Base-by-base conservation (phyloP, 1,140 invertebrate genomes). In the Coelopa frigida region DNA sequence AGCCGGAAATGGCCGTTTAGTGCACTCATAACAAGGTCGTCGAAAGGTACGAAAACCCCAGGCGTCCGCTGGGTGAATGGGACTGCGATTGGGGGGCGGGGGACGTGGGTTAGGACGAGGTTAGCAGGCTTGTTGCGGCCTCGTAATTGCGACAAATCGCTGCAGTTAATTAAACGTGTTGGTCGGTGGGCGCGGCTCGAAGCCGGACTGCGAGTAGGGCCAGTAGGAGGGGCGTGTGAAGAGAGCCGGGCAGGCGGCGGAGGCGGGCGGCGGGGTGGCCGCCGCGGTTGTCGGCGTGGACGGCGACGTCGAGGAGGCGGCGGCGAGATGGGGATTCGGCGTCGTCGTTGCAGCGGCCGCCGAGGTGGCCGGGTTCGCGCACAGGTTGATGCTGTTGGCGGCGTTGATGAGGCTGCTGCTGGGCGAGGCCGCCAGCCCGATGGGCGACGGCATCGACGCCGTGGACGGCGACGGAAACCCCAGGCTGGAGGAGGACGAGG, bases 161-260 rank as follows among this genome's bases (percentile, higher is more conserved):
- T n/a, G 2, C 7, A 46, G 11, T 57, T 61, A 68, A 58, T 68
- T 63, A 58, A 63, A 68, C 55, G 61, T 50, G 58, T 63, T 65
- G 35, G 65, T 52, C 26, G 66, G 62, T 44, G 68, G 61, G 39
- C 67, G 54, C 43, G 63, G 67, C 41, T 73, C 71, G 46, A 70
- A 73, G 38, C 46, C 57, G 17, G 48, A 35, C 17, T 48, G 52
- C 12, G 66, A 65, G 49, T 71, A 72, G 4, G 70, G 57, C 69
- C 70, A 72, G 43, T 72, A 72, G 7, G 62, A 52, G 0, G 63
- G 57, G n/a, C 67, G 57, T 39, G 63, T 59, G 46, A 70, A 70
- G 11, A 68, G 5, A 31, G 37, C 6, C 37, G 20, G 17, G 14
- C 18, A 18, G 7, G 3, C 48, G 24, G 31, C 18, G 8, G 32